Base-by-base conservation (phyloP, 2,888 invertebrate genomes). In the Polylopha cassiicola region DNA sequence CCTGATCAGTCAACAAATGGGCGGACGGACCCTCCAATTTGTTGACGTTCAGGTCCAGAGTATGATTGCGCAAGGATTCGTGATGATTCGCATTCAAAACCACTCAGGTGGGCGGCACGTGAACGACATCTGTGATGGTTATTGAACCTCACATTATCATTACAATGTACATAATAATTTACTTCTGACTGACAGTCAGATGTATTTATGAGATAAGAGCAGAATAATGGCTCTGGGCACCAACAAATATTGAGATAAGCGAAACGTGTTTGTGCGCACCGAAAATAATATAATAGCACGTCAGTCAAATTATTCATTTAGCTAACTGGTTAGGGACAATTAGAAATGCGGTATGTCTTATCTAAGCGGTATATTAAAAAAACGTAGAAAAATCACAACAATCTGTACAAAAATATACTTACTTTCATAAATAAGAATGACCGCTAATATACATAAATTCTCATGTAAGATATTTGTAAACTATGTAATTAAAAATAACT, bases 11-110 rank as follows among this genome's bases (percentile, higher is more conserved):
- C 47, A 47, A 59, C 53, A 65, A 69, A 70, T 65, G 67, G 70
- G 75, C 69, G 63, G 76, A 74, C 68, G 76, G 58, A 46, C 61
- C 61, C 64, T 65, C 60, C 73, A 74, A 75, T 76, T 74, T 74
- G 76, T 74, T 73, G 70, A 71, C 66, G 65, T 69, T 67, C 62
- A 60, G 62, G 58, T 71, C 65, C 72, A 64, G 73, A 73, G 69
- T 67, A 65, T 71, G 68, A 74, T 74, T 72, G 64, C 61, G 61
- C 56, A 65, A 61, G 66, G 62, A 61, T 67, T 59, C 61, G 61
- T 60, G 65, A 62, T 64, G 66, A 64, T 29, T 43, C 32, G 52
- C 53, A 61, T 57, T 60, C 58, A 53, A 63, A 61, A 58, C 58
- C 54, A 54, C 58, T 56, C 51, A 59, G 52, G 67, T 70, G 70